Conservation (phyloP, 2,113 vertebrate genomes). For the Hippoglossus stenolepis region DNA sequence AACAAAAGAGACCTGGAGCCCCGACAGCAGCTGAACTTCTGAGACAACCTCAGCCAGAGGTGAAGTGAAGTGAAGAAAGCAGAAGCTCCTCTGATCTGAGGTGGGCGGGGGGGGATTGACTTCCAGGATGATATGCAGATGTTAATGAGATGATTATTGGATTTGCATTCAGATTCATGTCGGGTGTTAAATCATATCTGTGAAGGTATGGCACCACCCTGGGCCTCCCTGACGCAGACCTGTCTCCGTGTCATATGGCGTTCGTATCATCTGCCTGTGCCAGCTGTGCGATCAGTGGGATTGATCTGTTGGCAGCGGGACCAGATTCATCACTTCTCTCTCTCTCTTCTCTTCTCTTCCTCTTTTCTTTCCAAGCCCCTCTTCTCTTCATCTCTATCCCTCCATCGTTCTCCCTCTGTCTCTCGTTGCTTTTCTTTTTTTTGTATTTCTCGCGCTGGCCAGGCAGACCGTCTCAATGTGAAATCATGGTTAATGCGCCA, state of each 20-base stretch:
- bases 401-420: conserved; percentile 46
- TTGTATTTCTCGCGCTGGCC: conserved; percentile 42
- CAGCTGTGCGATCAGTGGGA: conserved; percentile 81
- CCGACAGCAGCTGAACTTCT: neutral
- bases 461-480: conserved; percentile 69
- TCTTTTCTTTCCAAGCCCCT: conserved; percentile 15
- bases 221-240: conserved; percentile 53
- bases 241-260: conserved; percentile 69
- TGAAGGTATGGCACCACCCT: conserved; percentile 69
- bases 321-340: conserved; percentile 57
- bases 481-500: conserved; percentile 78
- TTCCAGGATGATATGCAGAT: conserved; percentile 50
- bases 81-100: neutral
- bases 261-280: conserved; percentile 69
- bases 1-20: too few relatives aligned
- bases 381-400: neutral
- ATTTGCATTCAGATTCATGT: conserved; percentile 69
- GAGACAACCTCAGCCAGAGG: neutral
- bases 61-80: conserved; percentile 4
- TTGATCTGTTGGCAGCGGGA: conserved; percentile 74
- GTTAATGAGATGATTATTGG: conserved; percentile 70
- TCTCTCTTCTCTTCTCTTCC: conserved; percentile 21
- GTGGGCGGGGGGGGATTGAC: conserved; percentile 2
- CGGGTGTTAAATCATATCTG: conserved; percentile 59
- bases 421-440: conserved; percentile 40